Percentiles rank a stretch among this genome's conserved stretches.
Evolutionary conservation across 2,888 invertebrate genomes (phyloP).

Genomic region (Coleophora deauratella): DNA sequence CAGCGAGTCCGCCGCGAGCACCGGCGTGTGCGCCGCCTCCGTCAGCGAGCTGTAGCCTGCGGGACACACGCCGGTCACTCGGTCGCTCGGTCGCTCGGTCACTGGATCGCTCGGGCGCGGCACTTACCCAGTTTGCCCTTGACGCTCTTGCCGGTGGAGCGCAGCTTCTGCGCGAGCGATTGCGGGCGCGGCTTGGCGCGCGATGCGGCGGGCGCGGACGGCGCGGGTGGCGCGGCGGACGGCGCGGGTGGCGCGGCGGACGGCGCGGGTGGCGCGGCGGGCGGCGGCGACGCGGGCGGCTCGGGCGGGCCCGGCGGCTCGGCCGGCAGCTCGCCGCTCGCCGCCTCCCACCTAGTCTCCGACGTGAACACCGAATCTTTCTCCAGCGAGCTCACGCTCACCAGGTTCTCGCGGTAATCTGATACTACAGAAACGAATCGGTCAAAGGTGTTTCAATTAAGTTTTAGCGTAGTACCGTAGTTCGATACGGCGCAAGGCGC

Average conservation of each 20-base stretch:
- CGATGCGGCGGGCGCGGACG: constrained; percentile 59
- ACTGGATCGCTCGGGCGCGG: neutral
- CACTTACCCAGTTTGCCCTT: constrained; percentile 76
- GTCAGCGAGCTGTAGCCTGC: constrained; percentile 86
- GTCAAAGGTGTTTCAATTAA: too few relatives aligned
- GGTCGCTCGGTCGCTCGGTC: too few relatives aligned
- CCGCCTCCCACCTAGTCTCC: constrained; percentile 53
- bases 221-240: constrained; percentile 20
- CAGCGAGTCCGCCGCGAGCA: constrained; percentile 38
- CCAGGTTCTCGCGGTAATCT: constrained; percentile 76
- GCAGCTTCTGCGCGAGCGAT: constrained; percentile 89
- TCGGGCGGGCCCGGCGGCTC: constrained; percentile 21
- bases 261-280: constrained; percentile 22
- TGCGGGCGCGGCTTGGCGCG: constrained; percentile 75
- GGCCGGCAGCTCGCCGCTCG: constrained; percentile 22
- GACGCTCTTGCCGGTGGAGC: constrained; percentile 89
- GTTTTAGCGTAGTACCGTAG: too few relatives aligned
- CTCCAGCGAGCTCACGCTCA: constrained; percentile 57
- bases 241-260: constrained; percentile 23
- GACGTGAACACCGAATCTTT: constrained; percentile 43
- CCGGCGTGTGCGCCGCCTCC: constrained; percentile 82
- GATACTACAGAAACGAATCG: constrained; percentile 53
- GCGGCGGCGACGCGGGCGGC: constrained; percentile 11
- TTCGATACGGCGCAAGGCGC: too few relatives aligned
- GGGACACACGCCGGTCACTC: neutral